Percentiles rank a stretch among this genome's conserved stretches.
These are phyloP conservation scores for Lagocephalus sceleratus DNA, from an alignment of 2,797 vertebrate genomes.

Conservation along the genomic window DNA sequence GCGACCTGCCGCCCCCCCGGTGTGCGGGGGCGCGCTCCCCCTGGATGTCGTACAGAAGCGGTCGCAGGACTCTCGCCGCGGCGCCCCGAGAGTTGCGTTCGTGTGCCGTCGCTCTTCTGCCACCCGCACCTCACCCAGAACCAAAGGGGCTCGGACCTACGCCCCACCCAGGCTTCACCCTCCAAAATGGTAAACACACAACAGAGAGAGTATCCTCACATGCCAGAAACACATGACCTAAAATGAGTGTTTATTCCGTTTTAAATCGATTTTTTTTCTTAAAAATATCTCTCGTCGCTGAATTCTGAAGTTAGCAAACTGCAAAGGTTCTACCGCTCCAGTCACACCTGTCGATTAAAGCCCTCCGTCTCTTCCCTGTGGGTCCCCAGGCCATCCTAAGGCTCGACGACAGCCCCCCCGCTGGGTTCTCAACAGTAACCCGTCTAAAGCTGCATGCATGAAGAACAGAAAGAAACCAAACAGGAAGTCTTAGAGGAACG, in stretches of 20 bases:
- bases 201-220: conserved; percentile 63
- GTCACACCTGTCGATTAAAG: conserved; percentile 32
- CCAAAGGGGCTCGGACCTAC: conserved; percentile 36
- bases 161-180: conserved; percentile 33
- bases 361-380: conserved; percentile 18
- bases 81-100: conserved; percentile 46
- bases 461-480: conserved; percentile 69
- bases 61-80: conserved; percentile 3
- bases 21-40: conserved; percentile 1
- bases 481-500: conserved; percentile 54
- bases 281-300: conserved; percentile 59
- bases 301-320: conserved; percentile 69
- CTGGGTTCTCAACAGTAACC: conserved; percentile 59
- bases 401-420: conserved; percentile 37
- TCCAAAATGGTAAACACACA: conserved; percentile 67
- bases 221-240: conserved; percentile 65
- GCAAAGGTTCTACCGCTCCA: conserved; percentile 62
- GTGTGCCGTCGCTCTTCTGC: conserved; percentile 29
- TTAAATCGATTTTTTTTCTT: conserved; percentile 46
- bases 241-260: conserved; percentile 63
- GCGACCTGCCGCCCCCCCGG: conserved; percentile 19
- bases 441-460: conserved; percentile 94
- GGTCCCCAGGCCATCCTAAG: conserved; percentile 37
- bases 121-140: conserved; percentile 31
- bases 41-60: too few relatives aligned